Conservation (phyloP, 2,888 invertebrate genomes). For the Tholera decimalis region DNA sequence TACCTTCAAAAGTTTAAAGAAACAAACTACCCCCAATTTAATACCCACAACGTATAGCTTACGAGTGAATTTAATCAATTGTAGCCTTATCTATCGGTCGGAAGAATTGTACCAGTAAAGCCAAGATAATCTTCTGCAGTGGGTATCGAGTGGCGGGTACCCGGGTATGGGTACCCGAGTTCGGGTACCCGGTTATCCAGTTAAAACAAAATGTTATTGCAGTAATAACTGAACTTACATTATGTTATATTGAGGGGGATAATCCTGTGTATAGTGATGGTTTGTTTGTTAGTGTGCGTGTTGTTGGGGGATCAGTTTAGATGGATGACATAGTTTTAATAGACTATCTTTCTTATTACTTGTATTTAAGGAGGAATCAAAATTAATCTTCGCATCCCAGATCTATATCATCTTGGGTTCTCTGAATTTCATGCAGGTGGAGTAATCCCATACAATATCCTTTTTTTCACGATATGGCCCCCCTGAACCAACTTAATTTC, state of each 20-base stretch:
- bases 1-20: slow-evolving; percentile 21
- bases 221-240: slow-evolving; percentile 83
- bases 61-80: slow-evolving; percentile 78
- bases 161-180: slow-evolving; percentile 52
- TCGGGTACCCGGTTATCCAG: slow-evolving; percentile 78
- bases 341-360: background rate
- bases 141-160: slow-evolving; percentile 72
- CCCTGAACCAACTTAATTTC: too few relatives aligned
- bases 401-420: too few relatives aligned
- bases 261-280: slow-evolving; percentile 42
- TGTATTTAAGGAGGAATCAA: background rate
- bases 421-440: too few relatives aligned
- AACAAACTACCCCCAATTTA: slow-evolving; percentile 54
- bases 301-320: slow-evolving; percentile 5
- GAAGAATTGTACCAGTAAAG: slow-evolving; percentile 80
- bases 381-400: too few relatives aligned
- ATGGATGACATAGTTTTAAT: background rate
- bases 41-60: slow-evolving; percentile 43
- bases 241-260: slow-evolving; percentile 68
- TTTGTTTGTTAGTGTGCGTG: slow-evolving; percentile 25
- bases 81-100: slow-evolving; percentile 79
- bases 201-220: slow-evolving; percentile 84
- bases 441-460: too few relatives aligned
- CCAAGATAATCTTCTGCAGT: slow-evolving; percentile 83
- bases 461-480: too few relatives aligned